Evolutionary conservation across 2,797 vertebrate genomes (phyloP).

Genomic region (Rhinophrynus dorsalis): DNA sequence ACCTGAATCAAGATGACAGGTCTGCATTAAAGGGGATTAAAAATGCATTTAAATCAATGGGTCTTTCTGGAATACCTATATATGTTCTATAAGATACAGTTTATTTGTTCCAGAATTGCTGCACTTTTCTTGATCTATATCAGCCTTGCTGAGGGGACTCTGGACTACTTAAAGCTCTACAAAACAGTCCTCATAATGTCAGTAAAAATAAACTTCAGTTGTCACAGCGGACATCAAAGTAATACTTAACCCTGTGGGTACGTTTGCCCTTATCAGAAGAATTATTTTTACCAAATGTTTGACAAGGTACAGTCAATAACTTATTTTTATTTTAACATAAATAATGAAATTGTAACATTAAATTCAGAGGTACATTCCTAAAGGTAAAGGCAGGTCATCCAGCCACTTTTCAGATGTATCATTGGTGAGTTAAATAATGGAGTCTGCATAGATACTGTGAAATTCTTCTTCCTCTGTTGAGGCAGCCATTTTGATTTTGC

Average conservation of each 20-base stretch:
- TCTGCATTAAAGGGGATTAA: no score
- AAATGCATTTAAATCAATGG: no score
- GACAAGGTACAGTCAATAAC: not conserved
- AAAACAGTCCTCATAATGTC: not conserved
- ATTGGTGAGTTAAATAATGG: slow-evolving; percentile 17
- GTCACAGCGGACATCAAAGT: not conserved
- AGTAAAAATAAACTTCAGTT: not conserved
- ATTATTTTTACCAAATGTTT: not conserved
- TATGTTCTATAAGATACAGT: no score
- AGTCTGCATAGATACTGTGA: slow-evolving; percentile 38
- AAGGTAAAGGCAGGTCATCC: slow-evolving; percentile 36
- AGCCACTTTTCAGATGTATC: slow-evolving; percentile 21
- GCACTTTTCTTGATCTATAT: no score
- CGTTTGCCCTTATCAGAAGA: not conserved
- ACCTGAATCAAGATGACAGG: no score
- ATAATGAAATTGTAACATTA: slow-evolving; percentile 8
- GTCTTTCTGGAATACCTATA: no score
- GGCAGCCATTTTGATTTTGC: slow-evolving; percentile 28
- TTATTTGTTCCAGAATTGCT: no score
- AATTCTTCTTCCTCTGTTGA: not conserved
- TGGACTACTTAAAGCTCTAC: not conserved
- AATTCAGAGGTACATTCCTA: slow-evolving; percentile 28
- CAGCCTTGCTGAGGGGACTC: no score
- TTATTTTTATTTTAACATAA: slow-evolving; percentile 23
- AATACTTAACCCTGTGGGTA: not conserved